Percentiles rank a stretch among this genome's conserved stretches.
Conservation (phyloP, 2,113 vertebrate species). For the Lophura nycthemera region DNA sequence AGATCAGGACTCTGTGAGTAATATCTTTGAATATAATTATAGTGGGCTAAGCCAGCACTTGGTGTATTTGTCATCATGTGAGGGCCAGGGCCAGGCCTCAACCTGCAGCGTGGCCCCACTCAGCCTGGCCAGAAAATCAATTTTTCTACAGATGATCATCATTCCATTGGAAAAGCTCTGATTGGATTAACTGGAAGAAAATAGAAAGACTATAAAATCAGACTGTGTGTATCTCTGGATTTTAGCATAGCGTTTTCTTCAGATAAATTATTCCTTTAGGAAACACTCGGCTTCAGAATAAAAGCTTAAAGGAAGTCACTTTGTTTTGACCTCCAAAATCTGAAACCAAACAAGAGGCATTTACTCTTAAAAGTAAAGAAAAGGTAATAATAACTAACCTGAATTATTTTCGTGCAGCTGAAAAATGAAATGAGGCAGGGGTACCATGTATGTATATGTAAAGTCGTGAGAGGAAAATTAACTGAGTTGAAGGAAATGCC, state of each 20-base stretch:
- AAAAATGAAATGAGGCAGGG: neutral
- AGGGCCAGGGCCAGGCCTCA: neutral
- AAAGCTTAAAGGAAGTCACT: neutral
- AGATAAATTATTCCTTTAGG: neutral
- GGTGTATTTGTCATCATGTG: neutral
- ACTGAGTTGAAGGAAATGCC: neutral
- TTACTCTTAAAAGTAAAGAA: neutral
- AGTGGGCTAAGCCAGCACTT: neutral
- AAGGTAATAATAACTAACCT: neutral
- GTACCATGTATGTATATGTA: neutral
- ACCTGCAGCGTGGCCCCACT: neutral
- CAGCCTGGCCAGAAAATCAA: neutral
- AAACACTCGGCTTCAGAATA: neutral
- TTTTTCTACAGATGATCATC: neutral
- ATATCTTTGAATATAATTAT: neutral
- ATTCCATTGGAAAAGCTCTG: neutral
- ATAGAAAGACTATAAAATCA: neutral
- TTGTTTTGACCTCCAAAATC: neutral
- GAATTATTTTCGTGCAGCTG: neutral
- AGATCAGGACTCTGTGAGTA: slow-evolving; percentile 99
- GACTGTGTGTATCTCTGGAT: neutral
- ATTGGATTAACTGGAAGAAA: neutral
- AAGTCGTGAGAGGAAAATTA: neutral
- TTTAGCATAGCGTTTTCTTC: neutral
- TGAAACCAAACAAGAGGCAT: neutral